A percentile compares a stretch with the other conserved stretches of the same genome.
Evolutionary conservation across 2,113 vertebrate genomes (phyloP).

Genomic region (Xiphias gladius): DNA sequence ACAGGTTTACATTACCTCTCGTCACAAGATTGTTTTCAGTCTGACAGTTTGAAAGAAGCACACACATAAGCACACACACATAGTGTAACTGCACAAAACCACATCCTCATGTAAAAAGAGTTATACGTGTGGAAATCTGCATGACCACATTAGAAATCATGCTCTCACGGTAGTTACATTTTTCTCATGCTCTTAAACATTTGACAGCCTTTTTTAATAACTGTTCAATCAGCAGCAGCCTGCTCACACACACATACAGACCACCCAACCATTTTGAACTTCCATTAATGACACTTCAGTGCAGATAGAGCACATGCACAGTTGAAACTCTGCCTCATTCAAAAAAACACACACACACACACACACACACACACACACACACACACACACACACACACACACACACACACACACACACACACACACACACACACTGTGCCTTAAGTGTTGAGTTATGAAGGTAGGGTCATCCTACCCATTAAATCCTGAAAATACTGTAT

Average conservation of each 20-base stretch:
- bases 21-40: not conserved
- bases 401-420: not conserved
- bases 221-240: not conserved
- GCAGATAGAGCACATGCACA: slow-evolving; percentile 20
- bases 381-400: not conserved
- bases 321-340: slow-evolving; percentile 23
- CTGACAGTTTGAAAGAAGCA: not conserved
- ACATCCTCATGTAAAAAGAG: not conserved
- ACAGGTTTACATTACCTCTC: not conserved
- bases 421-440: not conserved
- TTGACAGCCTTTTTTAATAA: not conserved
- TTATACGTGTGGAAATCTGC: not conserved
- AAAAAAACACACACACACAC: not conserved
- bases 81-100: slow-evolving; percentile 2
- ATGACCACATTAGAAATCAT: not conserved
- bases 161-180: not conserved
- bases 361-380: not conserved
- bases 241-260: not conserved
- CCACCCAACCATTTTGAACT: not conserved
- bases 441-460: slow-evolving; percentile 24
- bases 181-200: not conserved
- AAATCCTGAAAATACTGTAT: slow-evolving; percentile 32
- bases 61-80: not conserved
- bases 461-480: slow-evolving; percentile 24
- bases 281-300: slow-evolving; percentile 32